Base-by-base conservation (phyloP, 1,140 invertebrate genomes). In the Papilio dardanus region DNA sequence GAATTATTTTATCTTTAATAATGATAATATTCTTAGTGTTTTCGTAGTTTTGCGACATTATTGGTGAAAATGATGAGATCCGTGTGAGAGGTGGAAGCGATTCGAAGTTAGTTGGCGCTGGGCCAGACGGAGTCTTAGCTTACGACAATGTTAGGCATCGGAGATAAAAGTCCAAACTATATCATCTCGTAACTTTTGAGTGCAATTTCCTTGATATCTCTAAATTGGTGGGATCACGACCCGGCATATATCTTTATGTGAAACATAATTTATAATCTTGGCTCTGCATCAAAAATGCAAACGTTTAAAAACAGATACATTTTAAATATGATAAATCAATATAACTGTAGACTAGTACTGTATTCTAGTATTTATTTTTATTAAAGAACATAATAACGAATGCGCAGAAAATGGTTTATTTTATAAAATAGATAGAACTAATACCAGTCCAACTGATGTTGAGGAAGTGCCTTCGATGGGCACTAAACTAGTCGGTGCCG, bases 41-140 rank as follows among this genome's bases (percentile, higher is more conserved):
- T 66, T 74, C 46, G 40, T 74, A 71, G 76, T 42, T 78, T 78
- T 71, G 71, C 69, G 76, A 78, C 67, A 71, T 80, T 77, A 73
- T 80, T 68, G 54, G 77, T 66, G 42, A 81, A 84, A 79, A 81
- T 74, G 76, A 82, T 83, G 78, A 79, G 78, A 82, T 76, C 69
- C 68, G 75, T 71, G 71, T 76, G 79, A 82, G 76, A 79, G 80
- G 74, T 81, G 76, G 75, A 81, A 82, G 80, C 81, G 85, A 88
- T 86, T 89, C 81, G 86, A 86, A 89, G 84, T 84, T 81, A 82
- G 74, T 82, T 91, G 89, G 89, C 89, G 73, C 76, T 54, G 79
- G 76, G 86, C 89, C 88, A 91, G 86, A 78, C 77, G 81, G 80
- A 80, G 83, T 86, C n/a, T n/a, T 80, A 85, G 82, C 83, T 83